A percentile compares a stretch with the other conserved stretches of the same genome.
phyloP scores from a whole-genome alignment of 2,113 vertebrate genomes.

The Chaetodon auriga region DNA sequence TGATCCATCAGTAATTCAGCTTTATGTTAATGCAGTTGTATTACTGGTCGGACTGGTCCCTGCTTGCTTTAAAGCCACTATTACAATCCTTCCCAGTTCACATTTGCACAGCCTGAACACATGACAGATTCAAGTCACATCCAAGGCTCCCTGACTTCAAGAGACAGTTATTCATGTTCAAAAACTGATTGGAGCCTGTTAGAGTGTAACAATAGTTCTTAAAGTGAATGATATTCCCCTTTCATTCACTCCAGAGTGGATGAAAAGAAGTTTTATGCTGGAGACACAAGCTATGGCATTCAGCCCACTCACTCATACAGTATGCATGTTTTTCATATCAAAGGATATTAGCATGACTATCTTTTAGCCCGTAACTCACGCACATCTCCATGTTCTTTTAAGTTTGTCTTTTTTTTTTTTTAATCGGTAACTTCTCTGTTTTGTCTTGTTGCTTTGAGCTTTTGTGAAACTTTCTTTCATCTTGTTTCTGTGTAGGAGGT shows the following conservation, averaged over 20 bases:
- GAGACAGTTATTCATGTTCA: constrained; percentile 9
- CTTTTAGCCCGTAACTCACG: constrained; percentile 59
- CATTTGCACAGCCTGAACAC: background rate
- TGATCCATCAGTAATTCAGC: background rate
- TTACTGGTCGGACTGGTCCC: background rate
- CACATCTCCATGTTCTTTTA: constrained; percentile 49
- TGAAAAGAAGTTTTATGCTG: constrained; percentile 41
- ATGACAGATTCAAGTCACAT: background rate
- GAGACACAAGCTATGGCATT: constrained; percentile 37
- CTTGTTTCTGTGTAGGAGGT: constrained; percentile 81
- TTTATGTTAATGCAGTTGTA: background rate
- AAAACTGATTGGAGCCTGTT: constrained; percentile 18
- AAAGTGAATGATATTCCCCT: constrained; percentile 17
- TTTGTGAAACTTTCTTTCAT: constrained; percentile 67
- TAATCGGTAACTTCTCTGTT: constrained; percentile 35
- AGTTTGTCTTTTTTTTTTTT: constrained; percentile 13
- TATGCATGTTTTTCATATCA: constrained; percentile 61
- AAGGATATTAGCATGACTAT: constrained; percentile 60
- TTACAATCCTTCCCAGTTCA: background rate
- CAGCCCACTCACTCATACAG: constrained; percentile 62
- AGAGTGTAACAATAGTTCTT: constrained; percentile 7
- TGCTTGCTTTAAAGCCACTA: background rate
- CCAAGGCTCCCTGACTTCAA: background rate
- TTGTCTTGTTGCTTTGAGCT: constrained; percentile 54
- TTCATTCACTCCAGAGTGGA: constrained; percentile 38